Conservation (phyloP, 2,113 vertebrate genomes). For the Plecotus auritus region DNA sequence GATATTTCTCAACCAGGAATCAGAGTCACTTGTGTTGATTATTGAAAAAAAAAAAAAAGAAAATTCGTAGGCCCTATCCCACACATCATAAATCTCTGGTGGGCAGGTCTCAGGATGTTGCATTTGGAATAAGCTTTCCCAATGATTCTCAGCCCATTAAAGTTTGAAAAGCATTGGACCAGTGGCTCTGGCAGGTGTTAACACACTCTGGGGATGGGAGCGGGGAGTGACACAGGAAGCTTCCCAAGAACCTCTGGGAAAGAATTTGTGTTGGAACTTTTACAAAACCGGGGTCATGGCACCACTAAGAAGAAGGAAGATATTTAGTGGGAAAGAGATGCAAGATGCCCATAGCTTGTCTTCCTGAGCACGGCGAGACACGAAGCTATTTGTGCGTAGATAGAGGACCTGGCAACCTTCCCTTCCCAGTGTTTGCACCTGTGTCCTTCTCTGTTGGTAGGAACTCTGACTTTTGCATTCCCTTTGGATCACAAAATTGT, state of each 20-base stretch:
- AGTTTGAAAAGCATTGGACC: not conserved
- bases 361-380: not conserved
- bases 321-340: not conserved
- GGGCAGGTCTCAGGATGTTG: not conserved
- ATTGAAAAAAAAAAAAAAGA: not conserved
- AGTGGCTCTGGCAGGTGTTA: not conserved
- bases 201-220: not conserved
- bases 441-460: slow-evolving; percentile 4
- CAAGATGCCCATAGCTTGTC: not conserved
- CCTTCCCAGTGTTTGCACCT: not conserved
- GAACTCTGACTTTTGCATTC: slow-evolving; percentile 23
- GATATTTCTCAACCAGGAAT: not conserved
- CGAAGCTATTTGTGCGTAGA: not conserved
- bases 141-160: not conserved
- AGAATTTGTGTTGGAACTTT: not conserved
- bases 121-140: not conserved
- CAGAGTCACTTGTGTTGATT: not conserved
- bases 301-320: not conserved
- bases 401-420: not conserved
- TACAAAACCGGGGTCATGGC: not conserved
- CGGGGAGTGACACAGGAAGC: not conserved
- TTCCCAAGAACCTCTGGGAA: not conserved
- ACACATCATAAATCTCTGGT: not conserved
- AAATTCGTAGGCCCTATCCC: not conserved
- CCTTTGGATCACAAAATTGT: slow-evolving; percentile 23